Conservation (phyloP, 2,797 vertebrate species). For the Thripadectes ignobilis region DNA sequence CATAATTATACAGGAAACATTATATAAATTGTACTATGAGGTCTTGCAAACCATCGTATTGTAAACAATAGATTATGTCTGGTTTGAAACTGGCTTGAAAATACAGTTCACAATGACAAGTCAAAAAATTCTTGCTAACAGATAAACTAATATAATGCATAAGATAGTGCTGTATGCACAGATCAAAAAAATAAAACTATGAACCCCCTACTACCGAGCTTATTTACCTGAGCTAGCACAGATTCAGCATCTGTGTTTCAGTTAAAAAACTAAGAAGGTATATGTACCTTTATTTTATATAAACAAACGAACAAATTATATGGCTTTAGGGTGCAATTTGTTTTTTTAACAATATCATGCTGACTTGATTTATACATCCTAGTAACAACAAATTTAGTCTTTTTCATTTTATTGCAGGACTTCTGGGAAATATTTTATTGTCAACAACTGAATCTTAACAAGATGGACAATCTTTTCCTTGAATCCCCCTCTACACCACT, state of each 20-base stretch:
- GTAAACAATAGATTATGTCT: background rate
- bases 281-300: background rate
- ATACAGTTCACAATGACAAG: background rate
- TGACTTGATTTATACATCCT: background rate
- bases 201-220: background rate
- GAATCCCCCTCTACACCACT: background rate
- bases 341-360: background rate
- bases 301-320: background rate
- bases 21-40: background rate
- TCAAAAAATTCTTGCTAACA: background rate
- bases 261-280: background rate
- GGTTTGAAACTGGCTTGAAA: background rate
- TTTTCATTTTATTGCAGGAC: background rate
- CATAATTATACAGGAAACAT: conserved; percentile 41
- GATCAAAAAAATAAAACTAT: background rate
- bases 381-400: background rate
- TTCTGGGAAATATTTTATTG: background rate
- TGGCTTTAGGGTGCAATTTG: background rate
- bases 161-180: background rate
- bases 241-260: background rate
- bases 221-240: background rate
- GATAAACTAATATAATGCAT: background rate
- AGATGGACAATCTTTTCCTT: background rate
- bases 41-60: background rate
- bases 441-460: background rate